Base-by-base conservation (phyloP, 2,113 vertebrate genomes). In the Engraulis encrasicolus region DNA sequence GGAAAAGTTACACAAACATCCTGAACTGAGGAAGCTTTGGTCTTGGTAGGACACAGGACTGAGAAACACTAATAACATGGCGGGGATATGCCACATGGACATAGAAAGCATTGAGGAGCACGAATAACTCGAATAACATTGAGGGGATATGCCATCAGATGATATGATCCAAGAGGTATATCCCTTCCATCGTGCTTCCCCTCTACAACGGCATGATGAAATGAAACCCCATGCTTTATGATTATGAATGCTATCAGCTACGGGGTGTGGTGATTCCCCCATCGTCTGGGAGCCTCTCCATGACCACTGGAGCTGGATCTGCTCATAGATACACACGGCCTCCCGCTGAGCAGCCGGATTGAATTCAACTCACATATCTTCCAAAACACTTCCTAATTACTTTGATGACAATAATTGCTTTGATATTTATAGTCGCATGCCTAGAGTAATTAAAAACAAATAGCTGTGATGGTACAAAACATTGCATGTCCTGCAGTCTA, bases 391-490 rank as follows among this genome's bases (percentile, higher is more conserved):
- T n/a, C n/a, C n/a, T n/a, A n/a, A n/a, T n/a, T n/a, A n/a, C n/a
- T n/a, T n/a, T n/a, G n/a, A n/a, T n/a, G n/a, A n/a, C 88, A 84
- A 89, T 93, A 94, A 95, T 93, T 93, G 90, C 91, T 89, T 89
- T 86, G 90, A 90, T 91, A 91, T 90, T 93, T 94, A 92, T 91
- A 91, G 92, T 90, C 87, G 77, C 66, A 81, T 83, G 58, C 85
- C 86, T 36, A 61, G 85, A 89, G 89, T 92, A 92, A 94, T 93
- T 93, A 92, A 92, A n/a, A 92, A 91, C 90, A 92, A 93, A 92
- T 87, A 84, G 88, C 86, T 79, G 52, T 50, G 88, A 90, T 87
- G 85, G 87, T 27, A 50, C 78, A 78, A 78, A 48, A 83, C 38
- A 23, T n/a, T 34, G 37, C 31, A 14, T 18, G 77, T 78, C 20